Evolutionary conservation across 2,888 invertebrate genomes (phyloP).

Genomic region (Erebia palarica): DNA sequence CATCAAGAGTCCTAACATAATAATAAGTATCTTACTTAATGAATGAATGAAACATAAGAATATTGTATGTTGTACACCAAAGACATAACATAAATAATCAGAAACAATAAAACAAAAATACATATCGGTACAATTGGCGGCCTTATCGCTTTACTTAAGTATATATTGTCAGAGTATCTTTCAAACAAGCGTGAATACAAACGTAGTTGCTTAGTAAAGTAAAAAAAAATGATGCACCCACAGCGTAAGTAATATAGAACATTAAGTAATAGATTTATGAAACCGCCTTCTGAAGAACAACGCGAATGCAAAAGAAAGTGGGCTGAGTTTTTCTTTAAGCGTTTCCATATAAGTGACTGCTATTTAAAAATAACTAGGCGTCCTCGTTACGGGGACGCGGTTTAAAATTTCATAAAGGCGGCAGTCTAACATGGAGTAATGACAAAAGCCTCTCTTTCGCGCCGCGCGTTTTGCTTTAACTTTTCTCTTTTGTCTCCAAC

Average conservation of each 20-base stretch:
- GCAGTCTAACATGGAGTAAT: slow-evolving; percentile 34
- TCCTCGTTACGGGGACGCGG: slow-evolving; percentile 30
- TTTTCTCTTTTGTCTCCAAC: slow-evolving; percentile 35
- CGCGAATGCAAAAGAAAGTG: background rate
- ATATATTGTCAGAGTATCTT: too few relatives aligned
- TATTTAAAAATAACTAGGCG: slow-evolving; percentile 27
- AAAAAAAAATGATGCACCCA: too few relatives aligned
- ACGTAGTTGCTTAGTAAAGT: too few relatives aligned
- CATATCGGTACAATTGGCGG: too few relatives aligned
- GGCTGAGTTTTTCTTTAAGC: slow-evolving; percentile 4
- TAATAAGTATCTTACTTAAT: too few relatives aligned
- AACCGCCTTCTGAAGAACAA: background rate
- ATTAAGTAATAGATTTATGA: background rate
- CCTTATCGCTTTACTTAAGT: too few relatives aligned
- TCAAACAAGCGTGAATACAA: too few relatives aligned
- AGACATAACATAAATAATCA: too few relatives aligned
- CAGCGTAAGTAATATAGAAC: background rate
- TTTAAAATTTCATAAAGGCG: slow-evolving; percentile 34
- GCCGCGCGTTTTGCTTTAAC: slow-evolving; percentile 31
- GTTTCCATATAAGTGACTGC: slow-evolving; percentile 22
- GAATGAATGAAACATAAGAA: too few relatives aligned
- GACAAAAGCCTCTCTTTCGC: slow-evolving; percentile 29
- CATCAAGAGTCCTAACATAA: too few relatives aligned
- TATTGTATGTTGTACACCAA: too few relatives aligned
- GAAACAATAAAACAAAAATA: too few relatives aligned